Conservation (phyloP, 2,888 invertebrate genomes). For the Rhagonycha lutea region DNA sequence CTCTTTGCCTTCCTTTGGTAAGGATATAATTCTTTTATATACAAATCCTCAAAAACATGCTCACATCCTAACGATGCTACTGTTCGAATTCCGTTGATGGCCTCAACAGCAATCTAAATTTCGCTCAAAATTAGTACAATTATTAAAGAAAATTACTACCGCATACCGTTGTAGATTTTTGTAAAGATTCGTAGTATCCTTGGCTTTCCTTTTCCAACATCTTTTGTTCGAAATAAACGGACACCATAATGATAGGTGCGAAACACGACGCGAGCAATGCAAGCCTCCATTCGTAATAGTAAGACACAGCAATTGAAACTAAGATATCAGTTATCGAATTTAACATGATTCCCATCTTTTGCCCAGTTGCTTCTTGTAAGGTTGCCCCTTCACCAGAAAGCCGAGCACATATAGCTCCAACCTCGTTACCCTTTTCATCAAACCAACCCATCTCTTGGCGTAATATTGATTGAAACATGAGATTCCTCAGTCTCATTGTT, state of each 20-base stretch:
- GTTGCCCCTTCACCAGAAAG: constrained; percentile 78
- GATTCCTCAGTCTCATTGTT: constrained; percentile 71
- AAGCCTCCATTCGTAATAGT: constrained; percentile 76
- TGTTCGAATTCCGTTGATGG: constrained; percentile 76
- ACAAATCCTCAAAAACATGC: constrained; percentile 8
- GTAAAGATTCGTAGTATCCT: constrained; percentile 70
- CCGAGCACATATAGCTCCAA: constrained; percentile 74
- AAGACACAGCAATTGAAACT: constrained; percentile 66
- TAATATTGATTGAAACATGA: constrained; percentile 57
- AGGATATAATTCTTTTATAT: too few relatives aligned
- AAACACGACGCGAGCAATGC: constrained; percentile 69
- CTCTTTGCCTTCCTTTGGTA: constrained; percentile 56
- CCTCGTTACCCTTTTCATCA: constrained; percentile 72
- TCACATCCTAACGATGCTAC: constrained; percentile 76
- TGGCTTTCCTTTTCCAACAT: constrained; percentile 68
- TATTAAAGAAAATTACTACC: too few relatives aligned
- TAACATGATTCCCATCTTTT: constrained; percentile 76
- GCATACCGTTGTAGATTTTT: constrained; percentile 71
- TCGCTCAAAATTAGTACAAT: too few relatives aligned
- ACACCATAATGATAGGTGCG: constrained; percentile 51
- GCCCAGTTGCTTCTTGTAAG: constrained; percentile 84
- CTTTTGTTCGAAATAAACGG: constrained; percentile 69
- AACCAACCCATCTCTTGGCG: background rate
- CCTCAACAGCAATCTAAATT: constrained; percentile 76
- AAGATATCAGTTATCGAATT: constrained; percentile 72